Conservation (phyloP, 1,140 invertebrate genomes). For the Cyphomyrmex costatus region DNA sequence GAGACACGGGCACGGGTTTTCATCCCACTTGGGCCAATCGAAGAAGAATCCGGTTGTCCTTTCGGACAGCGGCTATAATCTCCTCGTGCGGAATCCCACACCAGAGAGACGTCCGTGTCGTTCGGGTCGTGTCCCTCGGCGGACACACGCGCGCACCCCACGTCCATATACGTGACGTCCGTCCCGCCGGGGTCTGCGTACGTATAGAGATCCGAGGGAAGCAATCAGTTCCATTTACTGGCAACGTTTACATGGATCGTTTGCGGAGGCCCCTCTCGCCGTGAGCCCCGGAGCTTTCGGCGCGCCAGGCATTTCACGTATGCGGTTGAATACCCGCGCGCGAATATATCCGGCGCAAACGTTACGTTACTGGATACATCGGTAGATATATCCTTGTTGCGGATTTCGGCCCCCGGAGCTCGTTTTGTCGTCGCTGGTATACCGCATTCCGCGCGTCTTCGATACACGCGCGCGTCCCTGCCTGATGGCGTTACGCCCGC, state of each 20-base stretch:
- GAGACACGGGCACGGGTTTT: neutral
- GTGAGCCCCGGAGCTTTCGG: slow-evolving; percentile 51
- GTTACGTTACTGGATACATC: slow-evolving; percentile 24
- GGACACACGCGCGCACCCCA: no score
- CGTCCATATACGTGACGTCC: slow-evolving; percentile 45
- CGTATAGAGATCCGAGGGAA: slow-evolving; percentile 50
- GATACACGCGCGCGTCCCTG: slow-evolving; percentile 13
- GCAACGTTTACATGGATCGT: slow-evolving; percentile 74
- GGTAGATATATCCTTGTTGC: slow-evolving; percentile 36
- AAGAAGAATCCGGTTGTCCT: slow-evolving; percentile 41
- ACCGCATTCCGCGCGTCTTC: slow-evolving; percentile 58
- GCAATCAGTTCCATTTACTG: slow-evolving; percentile 75
- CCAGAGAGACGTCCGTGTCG: slow-evolving; percentile 3
- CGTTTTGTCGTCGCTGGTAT: slow-evolving; percentile 41
- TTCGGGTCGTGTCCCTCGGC: no score
- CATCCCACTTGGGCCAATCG: slow-evolving; percentile 35
- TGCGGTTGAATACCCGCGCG: slow-evolving; percentile 59
- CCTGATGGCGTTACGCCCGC: neutral
- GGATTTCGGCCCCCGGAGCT: slow-evolving; percentile 50
- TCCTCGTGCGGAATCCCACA: slow-evolving; percentile 30
- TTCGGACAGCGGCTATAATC: slow-evolving; percentile 13
- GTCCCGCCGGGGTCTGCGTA: neutral
- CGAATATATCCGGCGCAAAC: slow-evolving; percentile 66
- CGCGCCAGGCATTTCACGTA: slow-evolving; percentile 61
- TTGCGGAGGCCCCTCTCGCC: slow-evolving; percentile 59